Evolutionary conservation across 2,797 vertebrate genomes (phyloP), one percentile per base, ranked within the genome.

Genomic region (Falco rusticolus): DNA sequence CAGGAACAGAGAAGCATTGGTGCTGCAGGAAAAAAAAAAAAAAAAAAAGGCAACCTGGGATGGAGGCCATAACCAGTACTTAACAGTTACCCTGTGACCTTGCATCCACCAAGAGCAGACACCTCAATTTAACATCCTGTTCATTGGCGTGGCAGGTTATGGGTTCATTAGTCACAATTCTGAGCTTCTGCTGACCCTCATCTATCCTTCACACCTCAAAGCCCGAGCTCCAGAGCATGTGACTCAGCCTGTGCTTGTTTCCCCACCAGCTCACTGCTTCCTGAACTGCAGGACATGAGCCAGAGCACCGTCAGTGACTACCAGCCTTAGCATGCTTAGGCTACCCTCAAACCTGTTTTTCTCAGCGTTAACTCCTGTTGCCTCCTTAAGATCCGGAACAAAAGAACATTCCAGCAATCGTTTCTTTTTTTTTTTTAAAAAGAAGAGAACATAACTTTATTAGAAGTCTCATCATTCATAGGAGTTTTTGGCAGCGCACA

Each of bases 361-460:
- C 43, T 72, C 90, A 57, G 64, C 47, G 20, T 63, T 75, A 29
- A 1, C 41, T 78, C 29, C 64, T 24, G 59, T 19, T 69, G n/a
- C 66, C 59, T 89, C 81, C 63, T 79, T 41, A 3, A 39, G 61
- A 17, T 18, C 53, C 29, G 2, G 24, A 31, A 84, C n/a, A 34
- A 84, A 92, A 76, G 18, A 63, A 75, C 25, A 53, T n/a, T 74
- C 66, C 70, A 82, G 83, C 79, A 76, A 63, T 17, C 0, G 0
- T 39, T 71, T 69, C 11, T 37, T 37, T 37, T 37, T 37, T 84
- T 90, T 95, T n/a, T n/a, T n/a, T n/a, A 22, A 33, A 80, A 16
- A n/a, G n/a, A n/a, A n/a, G 28, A 79, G 14, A 86, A 60, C 31
- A 24, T 22, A 60, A 19, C 26, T 97, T 97, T 97, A 97, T 96